Evolutionary conservation across 2,797 vertebrate genomes (phyloP).

Genomic region (Coreius guichenoti): DNA sequence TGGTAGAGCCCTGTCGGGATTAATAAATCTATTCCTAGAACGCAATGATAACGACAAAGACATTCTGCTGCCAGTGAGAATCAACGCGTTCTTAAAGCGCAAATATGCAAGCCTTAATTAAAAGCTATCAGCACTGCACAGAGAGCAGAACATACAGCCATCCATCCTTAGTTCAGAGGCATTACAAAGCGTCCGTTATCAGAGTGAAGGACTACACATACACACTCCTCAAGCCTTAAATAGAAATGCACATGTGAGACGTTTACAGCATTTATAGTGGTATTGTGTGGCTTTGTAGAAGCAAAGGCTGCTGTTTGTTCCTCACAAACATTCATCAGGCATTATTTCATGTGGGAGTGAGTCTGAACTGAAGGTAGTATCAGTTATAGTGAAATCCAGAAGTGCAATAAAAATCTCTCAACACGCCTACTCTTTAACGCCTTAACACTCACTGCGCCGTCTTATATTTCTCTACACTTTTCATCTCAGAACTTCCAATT

Average conservation of each 20-base stretch:
- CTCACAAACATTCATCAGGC: conserved; percentile 55
- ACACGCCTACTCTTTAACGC: conserved; percentile 74
- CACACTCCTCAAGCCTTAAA: conserved; percentile 18
- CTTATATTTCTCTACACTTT: conserved; percentile 20
- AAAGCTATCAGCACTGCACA: conserved; percentile 40
- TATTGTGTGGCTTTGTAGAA: conserved; percentile 30
- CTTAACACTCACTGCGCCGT: conserved; percentile 68
- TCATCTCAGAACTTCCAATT: conserved; percentile 41
- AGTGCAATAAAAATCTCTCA: conserved; percentile 75
- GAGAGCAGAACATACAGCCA: conserved; percentile 7
- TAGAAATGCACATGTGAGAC: conserved; percentile 31
- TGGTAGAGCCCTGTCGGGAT: conserved; percentile 48
- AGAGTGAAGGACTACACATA: not conserved
- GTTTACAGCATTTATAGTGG: conserved; percentile 12
- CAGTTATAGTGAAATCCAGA: conserved; percentile 67
- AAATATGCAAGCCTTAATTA: conserved; percentile 48
- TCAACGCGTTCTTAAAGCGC: conserved; percentile 20
- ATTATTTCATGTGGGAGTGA: conserved; percentile 68
- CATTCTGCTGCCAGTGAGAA: conserved; percentile 19
- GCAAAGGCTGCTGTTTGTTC: conserved; percentile 37
- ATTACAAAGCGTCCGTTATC: not conserved
- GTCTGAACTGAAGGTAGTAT: conserved; percentile 68
- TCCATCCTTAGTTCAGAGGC: conserved; percentile 12
- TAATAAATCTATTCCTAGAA: conserved; percentile 67
- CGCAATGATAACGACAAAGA: conserved; percentile 30